Evolutionary conservation across 2,888 invertebrate species (phyloP).

Genomic region (Panzeria rudis): DNA sequence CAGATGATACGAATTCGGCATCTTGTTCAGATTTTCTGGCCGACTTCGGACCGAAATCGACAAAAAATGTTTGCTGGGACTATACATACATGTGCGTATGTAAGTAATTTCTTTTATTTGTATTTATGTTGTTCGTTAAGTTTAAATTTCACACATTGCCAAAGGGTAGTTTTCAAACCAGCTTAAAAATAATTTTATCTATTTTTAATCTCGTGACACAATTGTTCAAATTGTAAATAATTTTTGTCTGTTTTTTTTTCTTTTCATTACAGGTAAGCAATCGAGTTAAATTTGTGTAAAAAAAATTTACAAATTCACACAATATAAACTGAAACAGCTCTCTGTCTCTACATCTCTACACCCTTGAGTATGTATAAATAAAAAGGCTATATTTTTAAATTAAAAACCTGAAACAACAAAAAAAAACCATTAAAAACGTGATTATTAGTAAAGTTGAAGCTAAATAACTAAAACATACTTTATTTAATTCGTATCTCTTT

Average conservation of each 20-base stretch:
- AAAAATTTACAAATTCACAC: background rate
- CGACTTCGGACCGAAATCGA: too few species aligned
- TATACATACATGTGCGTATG: too few species aligned
- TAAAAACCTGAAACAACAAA: background rate
- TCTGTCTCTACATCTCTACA: background rate
- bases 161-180: background rate
- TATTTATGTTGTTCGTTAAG: slow-evolving; percentile 7
- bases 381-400: background rate
- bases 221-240: background rate
- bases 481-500: too few species aligned
- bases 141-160: background rate
- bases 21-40: too few species aligned
- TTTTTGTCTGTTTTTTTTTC: slow-evolving; percentile 9
- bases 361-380: slow-evolving; percentile 23
- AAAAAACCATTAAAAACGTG: background rate
- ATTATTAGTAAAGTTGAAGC: background rate
- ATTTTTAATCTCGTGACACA: background rate
- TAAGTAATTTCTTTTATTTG: background rate
- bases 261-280: slow-evolving; percentile 26
- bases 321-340: background rate
- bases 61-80: too few species aligned
- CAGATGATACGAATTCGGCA: too few species aligned
- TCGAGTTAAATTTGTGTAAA: background rate
- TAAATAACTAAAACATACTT: too few species aligned
- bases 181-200: background rate